Base-by-base conservation (phyloP, 1,140 invertebrate genomes). In the Antheraea pernyi region DNA sequence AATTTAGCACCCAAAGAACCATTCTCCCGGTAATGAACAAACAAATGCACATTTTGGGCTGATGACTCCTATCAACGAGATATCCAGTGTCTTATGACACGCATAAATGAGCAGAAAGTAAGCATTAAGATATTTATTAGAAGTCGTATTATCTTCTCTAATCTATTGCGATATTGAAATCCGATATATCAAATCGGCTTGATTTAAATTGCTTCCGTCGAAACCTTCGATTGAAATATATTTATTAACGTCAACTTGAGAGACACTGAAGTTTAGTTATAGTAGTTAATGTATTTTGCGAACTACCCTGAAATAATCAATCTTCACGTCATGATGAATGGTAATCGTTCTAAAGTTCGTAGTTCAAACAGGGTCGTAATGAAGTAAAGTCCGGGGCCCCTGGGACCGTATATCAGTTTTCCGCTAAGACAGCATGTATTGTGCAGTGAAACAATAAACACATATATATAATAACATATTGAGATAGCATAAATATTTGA, bases 271-370 rank as follows among this genome's bases (percentile, higher is more conserved):
- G 46, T 7, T 53, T 53, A 53, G 46, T 53, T 53, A 53, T 53
- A 53, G 46, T 53, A 4, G 39, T 8, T 42, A 53, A 53, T 53
- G 11, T 53, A 16, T 53, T 53, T 53, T 1, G 46, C 46, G 46
- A 53, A 53, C 13, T 53, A 53, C 46, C 2, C 61, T n/a, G 22
- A 63, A 60, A 68, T 46, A 39, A 69, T 69, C 68, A 69, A 69
- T 69, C 61, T 64, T 58, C 42, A 36, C n/a, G 48, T 59, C 18
- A 68, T 72, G 71, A 72, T 68, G 59, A 68, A 72, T 68, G 71
- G 65, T 72, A 53, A 63, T 71, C 58, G 65, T 71, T 19, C 39
- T 60, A 19, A n/a, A 46, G 70, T 72, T 65, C 68, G 70, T 62
- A 70, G 72, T 70, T 67, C 71, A 73, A 62, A 65, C 61, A 36